Evolutionary conservation across 1,140 invertebrate genomes (phyloP).

Genomic region (Neodiprion fabricii): DNA sequence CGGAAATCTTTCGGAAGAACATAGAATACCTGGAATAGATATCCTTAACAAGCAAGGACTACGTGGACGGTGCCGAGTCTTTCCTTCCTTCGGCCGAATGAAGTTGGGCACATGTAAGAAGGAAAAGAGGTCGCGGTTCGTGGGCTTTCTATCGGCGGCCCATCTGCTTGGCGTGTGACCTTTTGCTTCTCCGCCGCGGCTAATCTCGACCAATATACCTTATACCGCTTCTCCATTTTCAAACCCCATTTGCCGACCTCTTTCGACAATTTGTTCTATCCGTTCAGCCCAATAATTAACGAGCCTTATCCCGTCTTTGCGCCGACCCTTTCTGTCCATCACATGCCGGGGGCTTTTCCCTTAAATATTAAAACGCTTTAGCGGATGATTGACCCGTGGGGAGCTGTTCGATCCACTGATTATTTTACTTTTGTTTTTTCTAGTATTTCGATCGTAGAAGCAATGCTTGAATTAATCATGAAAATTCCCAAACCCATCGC

Average conservation of each 20-base stretch:
- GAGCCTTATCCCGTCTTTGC: neutral
- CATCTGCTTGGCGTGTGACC: slow-evolving; percentile 46
- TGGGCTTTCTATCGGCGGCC: slow-evolving; percentile 42
- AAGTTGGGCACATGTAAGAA: slow-evolving; percentile 24
- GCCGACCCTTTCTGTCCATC: neutral
- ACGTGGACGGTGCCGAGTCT: slow-evolving; percentile 14
- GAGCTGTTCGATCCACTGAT: no score
- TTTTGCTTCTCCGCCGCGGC: slow-evolving; percentile 33
- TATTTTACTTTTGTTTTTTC: no score
- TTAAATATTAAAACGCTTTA: no score
- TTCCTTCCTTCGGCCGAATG: slow-evolving; percentile 38
- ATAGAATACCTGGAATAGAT: no score
- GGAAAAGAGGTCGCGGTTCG: neutral
- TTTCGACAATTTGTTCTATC: neutral
- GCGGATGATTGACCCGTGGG: no score
- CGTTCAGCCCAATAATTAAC: neutral
- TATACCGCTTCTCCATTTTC: neutral
- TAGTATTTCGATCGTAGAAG: no score
- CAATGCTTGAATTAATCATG: no score
- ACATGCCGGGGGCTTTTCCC: neutral
- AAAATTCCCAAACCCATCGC: no score
- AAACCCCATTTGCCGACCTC: neutral
- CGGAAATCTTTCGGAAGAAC: neutral
- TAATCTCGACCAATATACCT: neutral
- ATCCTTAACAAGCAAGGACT: neutral